These are phyloP conservation scores for Lipotes vexillifer DNA, from an alignment of 2,113 vertebrate species.

Conservation along the genomic window DNA sequence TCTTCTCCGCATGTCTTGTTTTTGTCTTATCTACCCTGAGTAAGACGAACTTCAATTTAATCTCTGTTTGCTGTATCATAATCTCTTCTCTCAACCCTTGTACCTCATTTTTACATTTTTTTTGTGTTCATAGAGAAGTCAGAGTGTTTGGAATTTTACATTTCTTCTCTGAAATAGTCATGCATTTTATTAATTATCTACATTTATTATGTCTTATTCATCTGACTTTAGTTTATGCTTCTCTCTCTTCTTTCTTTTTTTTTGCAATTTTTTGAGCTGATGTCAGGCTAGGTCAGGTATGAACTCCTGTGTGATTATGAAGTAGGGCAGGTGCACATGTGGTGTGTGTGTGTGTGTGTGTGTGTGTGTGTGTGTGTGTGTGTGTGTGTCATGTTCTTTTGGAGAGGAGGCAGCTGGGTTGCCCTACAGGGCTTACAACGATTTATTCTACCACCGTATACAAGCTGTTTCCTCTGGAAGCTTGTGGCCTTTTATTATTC, in stretches of 20 bases:
- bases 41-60: background rate
- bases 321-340: no score
- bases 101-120: background rate
- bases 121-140: background rate
- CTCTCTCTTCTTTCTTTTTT: fast-evolving
- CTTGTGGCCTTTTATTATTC: background rate
- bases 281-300: background rate
- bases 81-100: background rate
- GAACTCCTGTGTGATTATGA: background rate
- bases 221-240: background rate
- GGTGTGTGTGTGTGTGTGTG: background rate
- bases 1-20: background rate
- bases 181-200: background rate
- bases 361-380: background rate
- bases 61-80: background rate
- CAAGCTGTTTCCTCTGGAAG: background rate
- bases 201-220: background rate
- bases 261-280: background rate
- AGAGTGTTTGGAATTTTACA: background rate
- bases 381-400: background rate
- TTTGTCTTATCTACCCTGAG: background rate
- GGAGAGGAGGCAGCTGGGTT: background rate
- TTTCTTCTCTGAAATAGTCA: background rate
- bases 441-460: background rate
- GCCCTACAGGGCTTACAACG: background rate